A percentile compares a stretch with the other conserved stretches of the same genome.
These are phyloP conservation scores for Eueides isabella DNA, from an alignment of 1,140 invertebrate genomes.

Conservation along the genomic window DNA sequence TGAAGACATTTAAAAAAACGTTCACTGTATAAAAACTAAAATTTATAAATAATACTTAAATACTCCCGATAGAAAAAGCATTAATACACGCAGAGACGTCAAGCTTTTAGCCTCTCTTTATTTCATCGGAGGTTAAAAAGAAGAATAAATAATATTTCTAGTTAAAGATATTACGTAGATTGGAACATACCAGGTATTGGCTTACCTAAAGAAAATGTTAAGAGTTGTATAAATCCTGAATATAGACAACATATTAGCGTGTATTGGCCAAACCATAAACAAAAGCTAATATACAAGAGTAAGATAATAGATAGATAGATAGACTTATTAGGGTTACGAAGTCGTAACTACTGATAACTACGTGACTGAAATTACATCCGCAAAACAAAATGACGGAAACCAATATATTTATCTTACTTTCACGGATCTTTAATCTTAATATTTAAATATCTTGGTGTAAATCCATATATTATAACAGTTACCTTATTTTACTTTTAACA, in stretches of 20 bases:
- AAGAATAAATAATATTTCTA: neutral
- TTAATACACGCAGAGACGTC: too few relatives aligned
- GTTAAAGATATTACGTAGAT: neutral
- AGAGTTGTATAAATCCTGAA: neutral
- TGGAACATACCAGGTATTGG: neutral
- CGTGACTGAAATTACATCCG: constrained; percentile 19
- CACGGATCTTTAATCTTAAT: neutral
- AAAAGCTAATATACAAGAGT: constrained; percentile 12
- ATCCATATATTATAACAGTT: neutral
- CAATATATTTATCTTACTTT: neutral
- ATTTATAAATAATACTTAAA: too few relatives aligned
- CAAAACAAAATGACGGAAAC: neutral
- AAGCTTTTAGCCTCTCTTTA: too few relatives aligned
- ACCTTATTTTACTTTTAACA: neutral
- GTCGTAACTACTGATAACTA: constrained; percentile 24
- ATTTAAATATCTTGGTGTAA: too few relatives aligned
- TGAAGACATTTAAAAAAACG: too few relatives aligned
- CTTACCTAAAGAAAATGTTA: neutral
- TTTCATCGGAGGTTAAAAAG: neutral
- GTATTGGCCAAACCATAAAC: constrained; percentile 15
- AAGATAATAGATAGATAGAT: neutral
- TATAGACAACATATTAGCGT: constrained; percentile 1
- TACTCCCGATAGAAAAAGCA: too few relatives aligned
- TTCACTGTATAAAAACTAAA: too few relatives aligned
- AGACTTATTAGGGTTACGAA: constrained; percentile 15